phyloP scores from a whole-genome alignment of 2,113 vertebrate species.

The Azemiops feae region DNA sequence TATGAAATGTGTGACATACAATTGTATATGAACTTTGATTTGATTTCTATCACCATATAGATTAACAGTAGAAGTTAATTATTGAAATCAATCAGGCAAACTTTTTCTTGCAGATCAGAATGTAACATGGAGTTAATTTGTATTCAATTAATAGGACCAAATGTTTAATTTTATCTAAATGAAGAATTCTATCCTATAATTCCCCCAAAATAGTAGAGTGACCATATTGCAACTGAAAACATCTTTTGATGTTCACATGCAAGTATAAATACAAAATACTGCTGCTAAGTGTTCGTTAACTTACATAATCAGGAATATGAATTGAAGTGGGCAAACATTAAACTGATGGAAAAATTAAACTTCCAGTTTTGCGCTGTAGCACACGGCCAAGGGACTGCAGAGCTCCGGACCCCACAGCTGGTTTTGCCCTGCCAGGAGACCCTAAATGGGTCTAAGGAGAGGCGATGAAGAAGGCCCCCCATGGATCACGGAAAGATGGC shows the following conservation, averaged over 20 bases:
- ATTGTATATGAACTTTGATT: background rate
- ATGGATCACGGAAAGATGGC: no score
- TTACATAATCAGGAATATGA: background rate
- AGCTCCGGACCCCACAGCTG: no score
- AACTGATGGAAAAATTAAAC: background rate
- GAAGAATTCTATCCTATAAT: background rate
- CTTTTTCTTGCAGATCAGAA: background rate
- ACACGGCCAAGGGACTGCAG: no score
- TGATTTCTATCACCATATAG: background rate
- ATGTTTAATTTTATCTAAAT: background rate
- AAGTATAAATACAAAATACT: background rate
- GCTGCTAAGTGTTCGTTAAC: background rate
- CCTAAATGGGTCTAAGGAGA: no score
- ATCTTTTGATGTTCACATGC: background rate
- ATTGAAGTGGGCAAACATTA: background rate
- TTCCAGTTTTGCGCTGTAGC: no score
- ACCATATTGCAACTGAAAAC: background rate
- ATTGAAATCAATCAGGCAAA: background rate
- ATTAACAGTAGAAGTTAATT: background rate
- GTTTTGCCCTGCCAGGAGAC: no score
- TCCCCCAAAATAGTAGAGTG: background rate
- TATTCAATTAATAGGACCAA: background rate
- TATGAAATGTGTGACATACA: background rate
- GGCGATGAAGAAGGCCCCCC: no score
- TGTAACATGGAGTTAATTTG: background rate